A percentile compares a stretch with the other conserved stretches of the same genome.
Conservation (phyloP, 2,113 vertebrate genomes). For the Epinephelus fuscoguttatus region DNA sequence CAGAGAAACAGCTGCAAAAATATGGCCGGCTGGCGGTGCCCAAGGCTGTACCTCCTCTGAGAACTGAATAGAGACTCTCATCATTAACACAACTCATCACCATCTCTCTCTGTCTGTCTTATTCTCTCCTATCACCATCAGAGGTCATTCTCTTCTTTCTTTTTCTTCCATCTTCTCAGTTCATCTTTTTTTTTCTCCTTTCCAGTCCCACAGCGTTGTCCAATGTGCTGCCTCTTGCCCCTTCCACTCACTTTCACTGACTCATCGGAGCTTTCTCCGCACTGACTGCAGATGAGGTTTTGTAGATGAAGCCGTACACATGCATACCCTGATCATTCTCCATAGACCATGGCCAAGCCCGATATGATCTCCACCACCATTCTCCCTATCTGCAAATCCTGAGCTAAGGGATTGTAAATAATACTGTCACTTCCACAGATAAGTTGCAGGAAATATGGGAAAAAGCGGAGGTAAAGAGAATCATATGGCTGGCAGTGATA, state of each 20-base stretch:
- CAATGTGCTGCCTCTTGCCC: conserved; percentile 16
- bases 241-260: conserved; percentile 24
- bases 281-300: conserved; percentile 64
- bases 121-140: conserved; percentile 45
- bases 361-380: conserved; percentile 70
- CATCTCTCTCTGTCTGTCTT: conserved; percentile 52
- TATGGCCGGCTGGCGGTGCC: conserved; percentile 69
- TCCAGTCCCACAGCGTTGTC: conserved; percentile 5
- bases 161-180: conserved; percentile 22
- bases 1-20: conserved; percentile 77
- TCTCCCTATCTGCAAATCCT: conserved; percentile 71
- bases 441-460: conserved; percentile 71
- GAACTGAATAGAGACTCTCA: conserved; percentile 50
- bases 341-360: conserved; percentile 39
- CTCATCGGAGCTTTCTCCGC: conserved; percentile 44
- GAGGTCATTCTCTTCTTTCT: conserved; percentile 46
- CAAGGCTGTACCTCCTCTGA: conserved; percentile 70
- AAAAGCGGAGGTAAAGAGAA: conserved; percentile 65
- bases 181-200: conserved; percentile 15
- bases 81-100: conserved; percentile 73
- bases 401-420: conserved; percentile 76
- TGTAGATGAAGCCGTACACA: conserved; percentile 66
- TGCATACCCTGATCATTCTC: conserved; percentile 61
- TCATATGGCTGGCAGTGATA: conserved; percentile 67
- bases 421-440: conserved; percentile 76